These are phyloP conservation scores for Clinocottus analis DNA, from an alignment of 2,113 vertebrate species.

Conservation along the genomic window DNA sequence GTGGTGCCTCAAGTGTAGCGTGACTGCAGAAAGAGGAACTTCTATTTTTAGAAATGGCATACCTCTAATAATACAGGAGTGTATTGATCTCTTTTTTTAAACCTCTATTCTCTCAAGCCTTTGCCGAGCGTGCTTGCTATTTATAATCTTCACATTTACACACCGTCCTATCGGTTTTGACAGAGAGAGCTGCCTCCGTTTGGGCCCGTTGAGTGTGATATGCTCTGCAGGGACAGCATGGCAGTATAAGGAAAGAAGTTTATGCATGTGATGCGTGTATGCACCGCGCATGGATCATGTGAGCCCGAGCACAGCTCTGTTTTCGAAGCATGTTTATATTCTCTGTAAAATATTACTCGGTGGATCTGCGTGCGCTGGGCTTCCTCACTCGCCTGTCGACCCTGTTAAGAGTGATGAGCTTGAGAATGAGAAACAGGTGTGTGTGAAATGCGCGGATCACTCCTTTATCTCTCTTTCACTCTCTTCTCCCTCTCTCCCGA, in stretches of 20 bases:
- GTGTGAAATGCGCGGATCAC: constrained; percentile 67
- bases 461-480: constrained; percentile 57
- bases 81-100: constrained; percentile 34
- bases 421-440: constrained; percentile 83
- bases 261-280: constrained; percentile 16
- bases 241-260: constrained; percentile 2
- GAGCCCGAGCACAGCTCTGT: constrained; percentile 35
- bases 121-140: neutral
- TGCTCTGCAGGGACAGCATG: neutral
- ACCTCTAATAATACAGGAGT: constrained; percentile 5
- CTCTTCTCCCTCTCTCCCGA: constrained; percentile 1
- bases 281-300: constrained; percentile 26
- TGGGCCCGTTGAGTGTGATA: constrained; percentile 10
- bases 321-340: constrained; percentile 56
- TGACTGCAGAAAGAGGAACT: constrained; percentile 52
- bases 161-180: neutral
- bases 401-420: constrained; percentile 73
- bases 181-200: constrained; percentile 1
- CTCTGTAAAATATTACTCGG: constrained; percentile 55
- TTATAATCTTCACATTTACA: constrained; percentile 41
- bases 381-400: constrained; percentile 61
- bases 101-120: constrained; percentile 12
- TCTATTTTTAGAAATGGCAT: constrained; percentile 58
- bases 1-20: constrained; percentile 60
- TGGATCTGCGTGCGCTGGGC: constrained; percentile 39